Evolutionary conservation across 2,113 vertebrate genomes (phyloP).

Genomic region (Catagonus wagneri): DNA sequence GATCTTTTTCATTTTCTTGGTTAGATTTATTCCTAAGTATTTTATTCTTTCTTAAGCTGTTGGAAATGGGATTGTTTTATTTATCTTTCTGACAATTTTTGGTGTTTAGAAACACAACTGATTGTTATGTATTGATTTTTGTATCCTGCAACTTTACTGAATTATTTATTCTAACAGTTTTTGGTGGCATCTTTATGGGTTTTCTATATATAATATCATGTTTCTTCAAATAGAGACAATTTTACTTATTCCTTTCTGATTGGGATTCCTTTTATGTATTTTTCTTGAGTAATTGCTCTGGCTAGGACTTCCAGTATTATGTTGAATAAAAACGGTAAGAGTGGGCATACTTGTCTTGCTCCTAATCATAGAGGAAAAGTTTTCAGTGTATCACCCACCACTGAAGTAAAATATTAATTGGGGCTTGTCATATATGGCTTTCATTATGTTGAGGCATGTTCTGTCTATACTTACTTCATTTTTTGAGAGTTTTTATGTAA

Average conservation of each 20-base stretch:
- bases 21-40: neutral
- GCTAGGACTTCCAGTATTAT: neutral
- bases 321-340: neutral
- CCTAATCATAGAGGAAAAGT: neutral
- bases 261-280: neutral
- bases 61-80: neutral
- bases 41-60: neutral
- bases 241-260: constrained; percentile 8
- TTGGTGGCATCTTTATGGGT: neutral
- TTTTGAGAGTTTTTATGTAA: neutral
- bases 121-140: neutral
- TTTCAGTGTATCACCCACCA: neutral
- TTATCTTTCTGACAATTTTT: neutral
- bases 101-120: neutral
- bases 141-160: neutral
- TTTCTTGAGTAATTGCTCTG: neutral
- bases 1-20: neutral
- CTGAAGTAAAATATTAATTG: neutral
- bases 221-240: neutral
- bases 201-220: neutral
- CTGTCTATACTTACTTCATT: neutral
- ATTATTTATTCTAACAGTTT: neutral
- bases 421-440: neutral
- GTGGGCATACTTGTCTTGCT: neutral
- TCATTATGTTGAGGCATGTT: neutral